These are phyloP conservation scores for Gymnoscopelus microlampas DNA, from an alignment of 2,797 vertebrate species.

Conservation along the genomic window DNA sequence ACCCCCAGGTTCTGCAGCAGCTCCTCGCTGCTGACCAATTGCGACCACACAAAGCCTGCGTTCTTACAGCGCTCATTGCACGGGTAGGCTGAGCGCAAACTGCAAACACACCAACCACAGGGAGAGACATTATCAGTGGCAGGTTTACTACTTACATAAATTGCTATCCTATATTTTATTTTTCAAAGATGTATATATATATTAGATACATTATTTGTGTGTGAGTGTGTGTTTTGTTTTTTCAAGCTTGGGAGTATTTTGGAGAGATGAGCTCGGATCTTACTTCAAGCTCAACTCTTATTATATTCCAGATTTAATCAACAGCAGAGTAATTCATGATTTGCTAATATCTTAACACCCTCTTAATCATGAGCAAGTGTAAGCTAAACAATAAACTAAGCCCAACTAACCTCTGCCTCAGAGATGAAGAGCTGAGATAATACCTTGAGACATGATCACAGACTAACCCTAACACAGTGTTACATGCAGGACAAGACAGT, in stretches of 20 bases:
- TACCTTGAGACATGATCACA: too few relatives aligned
- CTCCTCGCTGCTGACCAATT: conserved; percentile 84
- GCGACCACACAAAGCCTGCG: conserved; percentile 88
- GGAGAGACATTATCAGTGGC: neutral
- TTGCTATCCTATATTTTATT: too few relatives aligned
- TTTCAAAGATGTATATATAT: too few relatives aligned
- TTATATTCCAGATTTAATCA: neutral
- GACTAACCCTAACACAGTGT: too few relatives aligned
- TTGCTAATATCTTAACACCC: neutral
- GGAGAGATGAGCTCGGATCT: neutral
- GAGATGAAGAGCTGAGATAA: too few relatives aligned
- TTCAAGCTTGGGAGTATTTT: neutral
- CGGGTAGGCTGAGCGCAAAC: conserved; percentile 85
- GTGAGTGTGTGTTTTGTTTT: neutral
- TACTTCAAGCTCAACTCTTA: neutral
- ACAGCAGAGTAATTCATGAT: conserved; percentile 1
- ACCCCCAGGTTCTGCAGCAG: conserved; percentile 86
- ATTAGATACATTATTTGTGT: neutral
- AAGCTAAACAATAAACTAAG: too few relatives aligned
- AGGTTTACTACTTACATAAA: neutral
- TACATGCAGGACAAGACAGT: too few relatives aligned
- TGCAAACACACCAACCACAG: conserved; percentile 49
- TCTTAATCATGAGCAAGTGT: neutral
- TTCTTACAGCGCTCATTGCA: conserved; percentile 78
- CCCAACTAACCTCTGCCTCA: too few relatives aligned